phyloP scores from a whole-genome alignment of 2,888 invertebrate genomes.

The Ptychoptera contaminata region DNA sequence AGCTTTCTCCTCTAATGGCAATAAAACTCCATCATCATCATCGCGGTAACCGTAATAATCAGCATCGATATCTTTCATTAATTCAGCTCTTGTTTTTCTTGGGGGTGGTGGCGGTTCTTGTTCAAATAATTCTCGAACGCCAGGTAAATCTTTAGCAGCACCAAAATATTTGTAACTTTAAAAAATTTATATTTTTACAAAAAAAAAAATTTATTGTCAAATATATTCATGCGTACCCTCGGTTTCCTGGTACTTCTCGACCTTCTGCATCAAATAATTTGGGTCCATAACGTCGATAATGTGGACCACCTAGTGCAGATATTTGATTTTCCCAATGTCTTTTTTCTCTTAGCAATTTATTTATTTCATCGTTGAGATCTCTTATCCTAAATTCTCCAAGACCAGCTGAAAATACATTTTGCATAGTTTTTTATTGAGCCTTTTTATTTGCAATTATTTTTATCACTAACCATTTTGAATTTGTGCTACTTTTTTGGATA shows the following conservation, averaged over 20 bases:
- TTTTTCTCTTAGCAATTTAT: constrained; percentile 89
- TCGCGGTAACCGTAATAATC: constrained; percentile 98
- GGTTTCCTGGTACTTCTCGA: constrained; percentile 92
- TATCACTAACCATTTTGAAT: constrained; percentile 75
- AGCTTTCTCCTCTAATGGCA: constrained; percentile 69
- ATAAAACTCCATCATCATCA: constrained; percentile 91
- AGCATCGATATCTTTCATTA: constrained; percentile 97
- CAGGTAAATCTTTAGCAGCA: constrained; percentile 93
- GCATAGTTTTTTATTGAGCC: constrained; percentile 1
- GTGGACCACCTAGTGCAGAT: constrained; percentile 85
- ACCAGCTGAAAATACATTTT: constrained; percentile 49
- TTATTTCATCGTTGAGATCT: constrained; percentile 98
- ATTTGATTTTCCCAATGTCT: constrained; percentile 98
- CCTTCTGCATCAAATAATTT: constrained; percentile 88
- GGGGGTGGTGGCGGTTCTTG: constrained; percentile 85
- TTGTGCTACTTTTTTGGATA: constrained; percentile 95
- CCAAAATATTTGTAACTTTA: constrained; percentile 95
- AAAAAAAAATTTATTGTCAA: background rate
- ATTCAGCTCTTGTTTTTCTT: constrained; percentile 82
- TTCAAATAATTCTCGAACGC: constrained; percentile 93
- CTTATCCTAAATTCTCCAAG: constrained; percentile 97
- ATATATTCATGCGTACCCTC: constrained; percentile 38
- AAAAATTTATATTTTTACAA: background rate
- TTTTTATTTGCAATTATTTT: constrained; percentile 1
- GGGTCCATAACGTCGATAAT: constrained; percentile 81